phyloP scores from a whole-genome alignment of 2,797 vertebrate genomes.

The Malurus leucopterus region DNA sequence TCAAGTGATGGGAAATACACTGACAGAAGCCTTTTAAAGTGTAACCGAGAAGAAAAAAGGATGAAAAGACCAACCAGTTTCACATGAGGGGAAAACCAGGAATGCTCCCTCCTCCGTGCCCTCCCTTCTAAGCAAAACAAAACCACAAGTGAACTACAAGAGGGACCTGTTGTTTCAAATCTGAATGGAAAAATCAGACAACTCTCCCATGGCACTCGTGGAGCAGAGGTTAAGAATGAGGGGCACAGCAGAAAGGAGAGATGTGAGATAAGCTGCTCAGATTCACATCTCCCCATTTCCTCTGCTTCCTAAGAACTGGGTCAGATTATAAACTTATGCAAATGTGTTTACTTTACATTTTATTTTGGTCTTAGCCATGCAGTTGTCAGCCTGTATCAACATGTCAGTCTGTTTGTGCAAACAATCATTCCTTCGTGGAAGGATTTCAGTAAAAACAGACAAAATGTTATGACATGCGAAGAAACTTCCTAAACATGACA shows the following conservation, averaged over 20 bases:
- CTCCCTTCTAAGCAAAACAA: constrained; percentile 26
- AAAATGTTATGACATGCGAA: constrained; percentile 70
- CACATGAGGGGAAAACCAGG: constrained; percentile 8
- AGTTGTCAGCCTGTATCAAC: constrained; percentile 71
- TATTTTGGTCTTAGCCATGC: constrained; percentile 56
- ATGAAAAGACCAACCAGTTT: constrained; percentile 24
- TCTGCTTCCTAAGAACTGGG: neutral
- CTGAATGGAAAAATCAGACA: constrained; percentile 55
- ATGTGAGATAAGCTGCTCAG: constrained; percentile 46
- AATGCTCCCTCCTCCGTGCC: neutral
- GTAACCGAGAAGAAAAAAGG: constrained; percentile 21
- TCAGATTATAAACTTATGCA: constrained; percentile 67
- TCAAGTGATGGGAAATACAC: constrained; percentile 28
- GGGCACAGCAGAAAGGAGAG: neutral
- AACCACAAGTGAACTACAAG: constrained; percentile 56
- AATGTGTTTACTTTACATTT: constrained; percentile 75
- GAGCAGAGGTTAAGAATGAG: constrained; percentile 39
- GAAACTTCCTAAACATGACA: constrained; percentile 52
- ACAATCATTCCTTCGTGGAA: constrained; percentile 66
- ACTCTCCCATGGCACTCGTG: constrained; percentile 38
- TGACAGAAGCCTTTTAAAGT: constrained; percentile 40
- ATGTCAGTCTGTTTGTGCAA: constrained; percentile 68
- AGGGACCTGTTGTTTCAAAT: constrained; percentile 50
- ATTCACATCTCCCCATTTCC: constrained; percentile 54
- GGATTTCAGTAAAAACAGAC: constrained; percentile 69